Base-by-base conservation (phyloP, 2,113 vertebrate species). In the Eupsittula cactorum region DNA sequence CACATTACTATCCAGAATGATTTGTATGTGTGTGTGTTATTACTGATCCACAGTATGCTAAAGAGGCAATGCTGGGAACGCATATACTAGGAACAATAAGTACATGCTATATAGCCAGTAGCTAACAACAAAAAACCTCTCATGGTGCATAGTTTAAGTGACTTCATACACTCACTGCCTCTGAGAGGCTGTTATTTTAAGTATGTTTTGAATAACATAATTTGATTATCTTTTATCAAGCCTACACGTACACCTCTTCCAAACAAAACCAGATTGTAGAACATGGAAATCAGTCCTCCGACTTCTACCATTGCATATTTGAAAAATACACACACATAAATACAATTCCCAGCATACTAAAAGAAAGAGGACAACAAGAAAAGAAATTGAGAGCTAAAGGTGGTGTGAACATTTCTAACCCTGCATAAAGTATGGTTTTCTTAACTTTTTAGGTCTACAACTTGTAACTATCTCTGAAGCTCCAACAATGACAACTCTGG, bases 401-500 rank as follows among this genome's bases (percentile, higher is more conserved):
- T 3, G 21, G 10, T 35, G 8, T 35, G 33, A 33, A 25, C 11
- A 35, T 42, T 44, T 50, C 46, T 46, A 73, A 35, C 3, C 29
- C 10, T 7, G 15, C 9, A 41, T 13, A 49, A 76, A 79, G 42
- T 3, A 20, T 11, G 18, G 2, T 49, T 35, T 53, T 33, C 16
- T 33, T 5, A 6, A 17, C 28, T 75, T 42, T 78, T 33, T 10
- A 59, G 74, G 84, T 69, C 87, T 82, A 24, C 19, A 33, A 13
- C 19, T 52, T 31, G 3, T 24, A 60, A 27, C 18, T 44, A 16
- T 17, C 9, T n/a, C 49, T 42, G 52, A 25, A 82, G 37, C 28
- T 62, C 50, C 33, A 57, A 16, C n/a, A 16, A 3, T 0, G 5
- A 19, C 41, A 63, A 27, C 1, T 6, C 37, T 1, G 13, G 59